Base-by-base conservation (phyloP, 92 coral and sea anemone genomes). In the Epizoanthus stellaris region DNA sequence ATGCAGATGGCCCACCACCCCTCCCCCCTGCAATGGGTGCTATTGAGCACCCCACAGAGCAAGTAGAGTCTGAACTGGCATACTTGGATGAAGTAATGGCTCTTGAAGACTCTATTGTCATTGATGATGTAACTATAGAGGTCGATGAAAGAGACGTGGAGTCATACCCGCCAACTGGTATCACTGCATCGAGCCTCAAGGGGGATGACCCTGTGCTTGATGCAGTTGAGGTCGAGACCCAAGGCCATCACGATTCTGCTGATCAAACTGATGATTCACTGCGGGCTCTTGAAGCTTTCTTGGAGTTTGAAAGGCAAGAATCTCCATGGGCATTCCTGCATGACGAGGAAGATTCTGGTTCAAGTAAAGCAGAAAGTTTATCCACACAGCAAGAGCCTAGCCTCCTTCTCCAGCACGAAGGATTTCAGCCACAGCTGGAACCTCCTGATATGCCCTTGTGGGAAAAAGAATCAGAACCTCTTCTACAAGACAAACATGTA, bases 31-130 rank as follows among this genome's bases (percentile, higher is more conserved):
- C 58, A 23, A 79, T 62, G 72, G 58, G 19, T 20, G 61, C 67
- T 39, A 40, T 45, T 63, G 70, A 19, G 17, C 71, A 64, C 43
- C 53, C 83, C 61, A 43, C 19, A 19, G 83, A n/a, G 58, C 40
- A 19, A 34, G 80, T 68, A 6, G 76, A 74, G 25, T 84, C 89
- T 42, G 80, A 94, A 70, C 93, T 89, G 30, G 95, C 82, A 45
- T 61, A 87, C 56, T 47, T 94, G 66, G 85, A 91, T 81, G 92
- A 91, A 45, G 85, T 91, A 82, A 82, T 89, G 85, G 56, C 67
- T 20, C 20, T 94, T 36, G 92, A 91, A 58, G 93, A 91, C 67
- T 82, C 82, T 20, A 69, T 82, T 21, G 73, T 52, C 70, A 74
- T 75, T 60, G 85, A 84, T 5, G 77, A 23, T 21, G 20, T 7